Evolutionary conservation across 2,797 vertebrate genomes (phyloP).

Genomic region (Epinephelus awoara): DNA sequence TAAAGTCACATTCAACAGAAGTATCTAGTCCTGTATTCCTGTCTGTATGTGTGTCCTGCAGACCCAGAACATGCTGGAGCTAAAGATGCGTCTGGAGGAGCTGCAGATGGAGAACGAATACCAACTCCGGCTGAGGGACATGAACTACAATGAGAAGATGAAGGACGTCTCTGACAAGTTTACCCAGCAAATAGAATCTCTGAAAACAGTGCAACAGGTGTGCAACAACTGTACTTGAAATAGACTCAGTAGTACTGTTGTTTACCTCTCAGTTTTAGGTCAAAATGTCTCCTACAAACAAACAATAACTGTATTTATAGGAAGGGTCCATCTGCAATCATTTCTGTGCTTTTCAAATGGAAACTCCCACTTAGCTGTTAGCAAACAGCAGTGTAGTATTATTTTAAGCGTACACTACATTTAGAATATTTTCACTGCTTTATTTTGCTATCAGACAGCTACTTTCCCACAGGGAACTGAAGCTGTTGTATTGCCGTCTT

Average conservation of each 20-base stretch:
- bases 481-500: no score
- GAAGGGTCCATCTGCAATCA: no score
- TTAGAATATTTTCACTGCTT: no score
- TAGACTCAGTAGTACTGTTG: background rate
- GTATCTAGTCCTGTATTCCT: background rate
- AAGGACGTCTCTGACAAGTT: slow-evolving; percentile 91
- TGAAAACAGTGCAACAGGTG: slow-evolving; percentile 91
- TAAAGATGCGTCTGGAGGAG: slow-evolving; percentile 91
- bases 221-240: slow-evolving; percentile 7
- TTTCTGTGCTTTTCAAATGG: no score
- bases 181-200: slow-evolving; percentile 87
- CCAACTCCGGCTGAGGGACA: slow-evolving; percentile 92
- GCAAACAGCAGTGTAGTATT: no score
- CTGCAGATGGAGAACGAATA: slow-evolving; percentile 94
- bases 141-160: slow-evolving; percentile 92
- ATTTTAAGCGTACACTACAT: no score
- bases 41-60: slow-evolving; percentile 66
- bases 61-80: slow-evolving; percentile 90
- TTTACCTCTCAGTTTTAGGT: background rate
- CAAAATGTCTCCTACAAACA: background rate
- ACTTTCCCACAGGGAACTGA: no score
- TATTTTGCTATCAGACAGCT: no score
- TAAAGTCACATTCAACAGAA: background rate
- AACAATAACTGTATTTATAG: background rate
- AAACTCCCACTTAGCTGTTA: no score